phyloP scores from a whole-genome alignment of 2,888 invertebrate genomes.

The Cistogaster globosa region DNA sequence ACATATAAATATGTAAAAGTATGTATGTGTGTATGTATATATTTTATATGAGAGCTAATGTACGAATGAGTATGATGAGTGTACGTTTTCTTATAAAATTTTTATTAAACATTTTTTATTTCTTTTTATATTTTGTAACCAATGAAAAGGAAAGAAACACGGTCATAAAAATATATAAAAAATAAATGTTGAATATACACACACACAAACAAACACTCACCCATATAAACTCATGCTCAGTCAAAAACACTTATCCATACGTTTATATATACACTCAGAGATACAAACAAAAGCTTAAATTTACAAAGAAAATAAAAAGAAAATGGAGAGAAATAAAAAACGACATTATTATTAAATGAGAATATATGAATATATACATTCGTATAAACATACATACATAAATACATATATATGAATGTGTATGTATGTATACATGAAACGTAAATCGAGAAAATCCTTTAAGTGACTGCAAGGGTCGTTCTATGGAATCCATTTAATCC shows the following conservation, averaged over 20 bases:
- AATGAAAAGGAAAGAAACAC: constrained; percentile 66
- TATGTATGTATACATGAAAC: constrained; percentile 35
- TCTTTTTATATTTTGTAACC: constrained; percentile 44
- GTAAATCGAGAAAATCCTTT: constrained; percentile 64
- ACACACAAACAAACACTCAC: constrained; percentile 28
- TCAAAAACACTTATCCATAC: not conserved
- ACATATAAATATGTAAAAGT: too few relatives aligned
- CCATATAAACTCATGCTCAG: not conserved
- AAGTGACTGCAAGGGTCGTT: constrained; percentile 52
- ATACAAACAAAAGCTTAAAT: constrained; percentile 1
- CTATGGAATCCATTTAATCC: constrained; percentile 43
- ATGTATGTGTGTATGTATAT: not conserved
- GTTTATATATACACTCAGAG: not conserved
- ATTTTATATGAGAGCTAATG: constrained; percentile 30
- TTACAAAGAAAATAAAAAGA: constrained; percentile 44
- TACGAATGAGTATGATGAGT: constrained; percentile 11
- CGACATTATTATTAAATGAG: constrained; percentile 44
- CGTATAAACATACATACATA: not conserved
- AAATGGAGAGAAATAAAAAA: constrained; percentile 30
- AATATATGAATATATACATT: constrained; percentile 25
- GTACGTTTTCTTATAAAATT: constrained; percentile 51
- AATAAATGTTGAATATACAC: constrained; percentile 48
- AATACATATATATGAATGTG: not conserved
- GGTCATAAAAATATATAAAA: constrained; percentile 60
- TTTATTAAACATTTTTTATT: constrained; percentile 54